These are phyloP conservation scores for Burhinus oedicnemus DNA, from an alignment of 2,113 vertebrate genomes.

Conservation along the genomic window DNA sequence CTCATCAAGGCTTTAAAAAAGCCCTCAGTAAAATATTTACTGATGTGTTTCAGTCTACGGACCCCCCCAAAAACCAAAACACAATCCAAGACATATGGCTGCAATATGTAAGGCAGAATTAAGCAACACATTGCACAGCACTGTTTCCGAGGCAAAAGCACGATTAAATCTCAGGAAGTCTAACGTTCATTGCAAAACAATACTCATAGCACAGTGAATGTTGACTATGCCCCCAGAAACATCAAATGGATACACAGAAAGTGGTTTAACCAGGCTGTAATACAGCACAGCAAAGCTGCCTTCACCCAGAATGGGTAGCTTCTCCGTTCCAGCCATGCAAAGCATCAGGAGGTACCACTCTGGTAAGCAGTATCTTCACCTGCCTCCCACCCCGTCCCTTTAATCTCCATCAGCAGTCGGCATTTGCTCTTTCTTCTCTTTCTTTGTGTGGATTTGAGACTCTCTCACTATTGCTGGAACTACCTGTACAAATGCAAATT, in stretches of 20 bases:
- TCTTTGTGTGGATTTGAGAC: background rate
- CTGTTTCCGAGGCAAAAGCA: background rate
- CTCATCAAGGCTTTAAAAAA: background rate
- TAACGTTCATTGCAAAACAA: background rate
- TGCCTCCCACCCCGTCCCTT: background rate
- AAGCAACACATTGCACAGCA: background rate
- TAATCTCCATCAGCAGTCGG: background rate
- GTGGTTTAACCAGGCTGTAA: background rate
- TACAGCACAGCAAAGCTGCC: background rate
- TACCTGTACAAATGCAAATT: background rate
- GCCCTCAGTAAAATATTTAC: slow-evolving; percentile 2
- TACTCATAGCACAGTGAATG: background rate
- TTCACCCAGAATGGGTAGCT: background rate
- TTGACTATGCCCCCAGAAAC: background rate
- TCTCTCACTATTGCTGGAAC: background rate
- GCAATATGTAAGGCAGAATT: background rate
- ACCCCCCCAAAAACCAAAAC: background rate
- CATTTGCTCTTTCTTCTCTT: background rate
- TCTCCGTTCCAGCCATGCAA: background rate
- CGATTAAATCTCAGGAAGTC: background rate
- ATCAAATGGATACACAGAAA: background rate
- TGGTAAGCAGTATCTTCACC: background rate
- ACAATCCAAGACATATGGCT: background rate
- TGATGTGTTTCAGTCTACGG: background rate
- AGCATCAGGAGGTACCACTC: background rate